These are phyloP conservation scores for Salvelinus sp. DNA, from an alignment of 2,113 vertebrate species.

Conservation along the genomic window DNA sequence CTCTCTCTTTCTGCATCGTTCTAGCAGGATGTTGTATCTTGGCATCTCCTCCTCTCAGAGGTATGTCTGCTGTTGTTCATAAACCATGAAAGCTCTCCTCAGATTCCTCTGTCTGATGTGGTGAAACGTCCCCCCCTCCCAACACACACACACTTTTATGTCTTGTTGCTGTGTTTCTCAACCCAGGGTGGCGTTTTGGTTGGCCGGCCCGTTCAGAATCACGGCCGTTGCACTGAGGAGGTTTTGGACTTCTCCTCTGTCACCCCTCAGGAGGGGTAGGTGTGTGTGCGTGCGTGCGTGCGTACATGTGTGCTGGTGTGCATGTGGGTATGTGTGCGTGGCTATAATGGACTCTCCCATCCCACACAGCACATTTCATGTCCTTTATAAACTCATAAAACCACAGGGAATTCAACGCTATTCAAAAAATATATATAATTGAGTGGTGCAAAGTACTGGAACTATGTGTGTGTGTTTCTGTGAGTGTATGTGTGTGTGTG, in stretches of 20 bases:
- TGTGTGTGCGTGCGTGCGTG: not conserved
- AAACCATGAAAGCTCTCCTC: conserved; percentile 50
- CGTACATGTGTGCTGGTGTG: not conserved
- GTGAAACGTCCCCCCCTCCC: conserved; percentile 44
- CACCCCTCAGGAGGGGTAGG: conserved; percentile 23
- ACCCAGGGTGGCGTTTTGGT: conserved; percentile 55
- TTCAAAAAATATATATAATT: no score
- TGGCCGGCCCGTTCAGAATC: conserved; percentile 49
- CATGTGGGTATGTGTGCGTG: not conserved
- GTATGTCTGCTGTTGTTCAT: conserved; percentile 61
- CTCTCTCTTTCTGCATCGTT: conserved; percentile 33
- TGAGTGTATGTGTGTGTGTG: no score
- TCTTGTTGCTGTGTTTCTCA: conserved; percentile 47
- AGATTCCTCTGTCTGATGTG: conserved; percentile 33
- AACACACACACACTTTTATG: not conserved
- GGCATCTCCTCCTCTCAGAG: conserved; percentile 46
- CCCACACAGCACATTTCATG: not conserved
- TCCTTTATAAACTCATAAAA: not conserved
- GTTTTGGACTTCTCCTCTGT: not conserved
- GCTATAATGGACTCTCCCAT: not conserved
- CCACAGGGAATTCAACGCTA: not conserved
- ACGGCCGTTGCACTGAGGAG: conserved; percentile 4
- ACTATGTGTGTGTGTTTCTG: no score
- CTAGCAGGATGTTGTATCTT: conserved; percentile 27
- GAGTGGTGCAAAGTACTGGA: no score